These are phyloP conservation scores for Apostichopus japonicus DNA, from an alignment of 35 echinoderm and acorn worm species.

Conservation along the genomic window DNA sequence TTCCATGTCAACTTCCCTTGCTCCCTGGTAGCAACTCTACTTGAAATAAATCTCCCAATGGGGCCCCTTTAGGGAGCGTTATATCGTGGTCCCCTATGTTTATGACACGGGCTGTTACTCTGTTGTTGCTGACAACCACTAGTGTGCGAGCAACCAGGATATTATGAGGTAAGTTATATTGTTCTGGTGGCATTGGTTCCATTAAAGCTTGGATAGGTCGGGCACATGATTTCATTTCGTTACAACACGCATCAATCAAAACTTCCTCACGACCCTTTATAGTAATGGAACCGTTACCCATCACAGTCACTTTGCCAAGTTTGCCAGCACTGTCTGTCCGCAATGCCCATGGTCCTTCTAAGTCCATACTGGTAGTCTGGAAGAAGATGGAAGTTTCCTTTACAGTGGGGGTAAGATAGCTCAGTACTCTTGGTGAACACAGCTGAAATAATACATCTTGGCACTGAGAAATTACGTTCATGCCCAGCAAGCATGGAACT, in stretches of 20 bases:
- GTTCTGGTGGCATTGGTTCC: no score
- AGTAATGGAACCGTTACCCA: no score
- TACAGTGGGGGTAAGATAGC: background rate
- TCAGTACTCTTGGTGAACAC: background rate
- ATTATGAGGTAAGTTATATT: background rate
- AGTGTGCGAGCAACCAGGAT: conserved; percentile 14
- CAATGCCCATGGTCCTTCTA: no score
- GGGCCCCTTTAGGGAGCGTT: background rate
- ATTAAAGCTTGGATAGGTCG: no score
- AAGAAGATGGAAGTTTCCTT: background rate
- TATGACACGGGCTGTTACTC: background rate
- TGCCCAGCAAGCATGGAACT: background rate
- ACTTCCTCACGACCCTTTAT: no score
- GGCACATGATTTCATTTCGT: no score
- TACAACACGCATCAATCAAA: no score
- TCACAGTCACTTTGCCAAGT: no score
- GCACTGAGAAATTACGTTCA: background rate
- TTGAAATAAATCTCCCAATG: background rate
- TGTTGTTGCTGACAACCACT: background rate
- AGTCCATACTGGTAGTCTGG: background rate
- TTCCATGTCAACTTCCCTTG: background rate
- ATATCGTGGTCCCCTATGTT: background rate
- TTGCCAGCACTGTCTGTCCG: no score
- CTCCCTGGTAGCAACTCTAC: background rate
- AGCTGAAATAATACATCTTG: conserved; percentile 10